Base-by-base conservation (phyloP, 2,113 vertebrate species). In the Spermophilus dauricus region DNA sequence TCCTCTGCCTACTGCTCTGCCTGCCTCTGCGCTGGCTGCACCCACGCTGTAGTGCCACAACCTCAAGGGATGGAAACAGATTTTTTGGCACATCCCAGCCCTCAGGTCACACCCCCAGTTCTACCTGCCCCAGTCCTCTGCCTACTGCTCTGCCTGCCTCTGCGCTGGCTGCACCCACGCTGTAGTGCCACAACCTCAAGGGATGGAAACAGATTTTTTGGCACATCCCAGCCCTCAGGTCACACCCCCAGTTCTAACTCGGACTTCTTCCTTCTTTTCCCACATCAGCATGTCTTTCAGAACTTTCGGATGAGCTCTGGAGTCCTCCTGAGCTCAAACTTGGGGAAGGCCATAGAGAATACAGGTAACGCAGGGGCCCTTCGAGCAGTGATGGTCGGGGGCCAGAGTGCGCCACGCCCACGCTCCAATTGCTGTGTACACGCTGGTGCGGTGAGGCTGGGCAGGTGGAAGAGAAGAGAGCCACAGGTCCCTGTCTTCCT, bases 221-320 rank as follows among this genome's bases (percentile, higher is more conserved):
- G 63, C 13, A 28, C 8, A 8, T 53, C 69, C 32, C 24, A 22
- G 8, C 8, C 58, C 58, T 11, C 39, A 9, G 1, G n/a, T 56
- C 39, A 63, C 7, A 2, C 32, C 28, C 34, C 24, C 7, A 14
- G 13, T 34, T 69, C 73, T 95, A 58, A 97, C 30, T 14, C 0
- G 1, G 51, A 30, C 65, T 89, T 92, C 76, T 94, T 89, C 51
- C 75, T 91, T 95, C 67, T 84, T 81, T 83, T 75, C 18, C n/a
- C 22, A 0, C 20, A 18, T 75, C 88, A 99, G 99, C 94, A 67
- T 45, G 85, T 98, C 84, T 99, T 99, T 97, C 97, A 48, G 88
- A 97, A 77, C n/a, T 94, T 96, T 69, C 98, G 98, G 93, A 95
- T 89, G 89, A 98, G 0, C n/a, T 97, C 98, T 20, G 98, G 99